Base-by-base conservation (phyloP, 2,113 vertebrate species). In the Arothron firmamentum region DNA sequence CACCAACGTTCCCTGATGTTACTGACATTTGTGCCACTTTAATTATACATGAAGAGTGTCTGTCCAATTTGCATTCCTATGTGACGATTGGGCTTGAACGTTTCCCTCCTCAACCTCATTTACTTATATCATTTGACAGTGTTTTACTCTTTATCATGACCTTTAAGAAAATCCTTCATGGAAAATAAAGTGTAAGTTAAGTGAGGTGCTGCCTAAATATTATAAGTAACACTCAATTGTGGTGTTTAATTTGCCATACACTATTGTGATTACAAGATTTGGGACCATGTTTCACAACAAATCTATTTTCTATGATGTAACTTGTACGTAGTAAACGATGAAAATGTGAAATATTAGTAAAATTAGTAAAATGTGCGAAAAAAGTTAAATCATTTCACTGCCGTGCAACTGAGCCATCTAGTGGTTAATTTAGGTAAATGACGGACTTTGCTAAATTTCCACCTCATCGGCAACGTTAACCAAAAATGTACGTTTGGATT, bases 21-120 rank as follows among this genome's bases (percentile, higher is more conserved):
- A 77, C 57, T 79, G 71, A 78, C 86, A 85, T 82, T 85, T 86
- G 80, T 79, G 75, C 59, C 52, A 60, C 68, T 80, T 89, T 77
- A 78, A 89, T 89, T 88, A 90, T 89, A 89, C 63, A 91, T 85
- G 47, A 59, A 47, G 46, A 21, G 63, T 74, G 88, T 83, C 87
- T 68, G 67, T 85, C 62, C 75, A 48, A 79, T 75, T 88, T 86
- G 78, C 82, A 60, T 85, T 59, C 34, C 48, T 67, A 56, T 62
- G 62, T 65, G 54, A 77, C 83, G 72, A 83, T 85, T 84, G 59
- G 76, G 51, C 62, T 74, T 78, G 85, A 90, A 76, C 72, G 51
- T 31, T 66, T 20, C 56, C 76, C 52, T 61, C 61, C 59, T 65
- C 45, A 72, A 62, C 57, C 57, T 54, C 55, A 67, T 60, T 77